Evolutionary conservation across 2,113 vertebrate species (phyloP).

Genomic region (Petrocephalus zakoni): DNA sequence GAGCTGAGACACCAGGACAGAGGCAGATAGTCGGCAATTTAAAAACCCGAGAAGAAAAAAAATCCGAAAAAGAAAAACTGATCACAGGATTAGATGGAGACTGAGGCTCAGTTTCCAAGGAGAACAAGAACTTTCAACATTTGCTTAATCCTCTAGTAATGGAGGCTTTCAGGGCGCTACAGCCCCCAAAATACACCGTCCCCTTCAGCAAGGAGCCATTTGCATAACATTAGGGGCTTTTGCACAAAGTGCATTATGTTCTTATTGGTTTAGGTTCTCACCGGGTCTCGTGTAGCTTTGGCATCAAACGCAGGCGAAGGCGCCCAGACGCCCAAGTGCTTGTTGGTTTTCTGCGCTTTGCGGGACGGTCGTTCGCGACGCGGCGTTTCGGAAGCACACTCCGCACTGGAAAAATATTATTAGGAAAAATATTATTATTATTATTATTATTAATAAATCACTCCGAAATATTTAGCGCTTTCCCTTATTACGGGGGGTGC

Average conservation of each 20-base stretch:
- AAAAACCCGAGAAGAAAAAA: slow-evolving; percentile 11
- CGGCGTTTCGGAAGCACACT: background rate
- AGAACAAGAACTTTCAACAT: slow-evolving; percentile 67
- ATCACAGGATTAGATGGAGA: slow-evolving; percentile 63
- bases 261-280: slow-evolving; percentile 64
- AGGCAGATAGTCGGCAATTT: background rate
- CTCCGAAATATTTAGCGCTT: background rate
- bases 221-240: slow-evolving; percentile 70
- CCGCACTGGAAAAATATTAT: too few species aligned
- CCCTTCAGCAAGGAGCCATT: slow-evolving; percentile 60
- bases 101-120: slow-evolving; percentile 59
- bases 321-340: slow-evolving; percentile 34
- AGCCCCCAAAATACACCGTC: slow-evolving; percentile 61
- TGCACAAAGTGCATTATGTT: slow-evolving; percentile 67
- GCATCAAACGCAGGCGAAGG: slow-evolving; percentile 33
- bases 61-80: slow-evolving; percentile 44
- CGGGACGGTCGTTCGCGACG: slow-evolving; percentile 18
- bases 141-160: slow-evolving; percentile 75
- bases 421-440: background rate
- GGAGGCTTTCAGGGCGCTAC: slow-evolving; percentile 66
- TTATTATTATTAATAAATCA: background rate
- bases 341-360: slow-evolving; percentile 43
- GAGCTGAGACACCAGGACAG: slow-evolving; percentile 10
- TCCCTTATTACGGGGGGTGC: background rate
- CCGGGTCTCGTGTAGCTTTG: slow-evolving; percentile 35